Conservation (phyloP, 2,797 vertebrate genomes). For the Loriculus beryllinus region DNA sequence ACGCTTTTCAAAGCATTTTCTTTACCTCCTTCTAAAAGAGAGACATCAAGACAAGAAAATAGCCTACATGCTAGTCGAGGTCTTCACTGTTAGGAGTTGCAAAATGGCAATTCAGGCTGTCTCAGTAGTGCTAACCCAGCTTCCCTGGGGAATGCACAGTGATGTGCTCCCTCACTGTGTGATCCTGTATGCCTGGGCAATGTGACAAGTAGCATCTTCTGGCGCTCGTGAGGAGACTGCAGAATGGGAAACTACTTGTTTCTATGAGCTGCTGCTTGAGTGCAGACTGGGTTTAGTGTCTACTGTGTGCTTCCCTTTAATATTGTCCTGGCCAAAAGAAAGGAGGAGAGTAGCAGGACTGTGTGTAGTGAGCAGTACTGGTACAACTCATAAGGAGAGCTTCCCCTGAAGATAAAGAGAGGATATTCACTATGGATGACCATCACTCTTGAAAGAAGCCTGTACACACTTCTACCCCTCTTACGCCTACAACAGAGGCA, state of each 20-base stretch:
- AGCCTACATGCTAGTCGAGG: background rate
- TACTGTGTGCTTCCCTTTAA: background rate
- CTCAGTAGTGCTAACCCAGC: background rate
- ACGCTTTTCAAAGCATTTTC: background rate
- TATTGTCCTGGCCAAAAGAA: rapidly evolving
- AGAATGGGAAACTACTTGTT: background rate
- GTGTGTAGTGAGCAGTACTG: background rate
- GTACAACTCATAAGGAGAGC: background rate
- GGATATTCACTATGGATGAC: background rate
- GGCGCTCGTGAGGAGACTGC: background rate
- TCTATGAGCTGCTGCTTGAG: background rate
- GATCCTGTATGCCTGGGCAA: background rate
- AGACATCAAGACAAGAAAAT: background rate
- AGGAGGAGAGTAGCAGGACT: background rate
- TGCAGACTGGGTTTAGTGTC: background rate
- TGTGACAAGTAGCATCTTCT: background rate
- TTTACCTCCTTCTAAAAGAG: background rate
- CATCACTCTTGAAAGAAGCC: background rate
- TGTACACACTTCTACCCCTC: background rate
- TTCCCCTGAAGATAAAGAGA: background rate
- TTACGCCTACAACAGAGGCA: background rate
- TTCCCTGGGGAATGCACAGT: background rate
- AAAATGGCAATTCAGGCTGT: background rate
- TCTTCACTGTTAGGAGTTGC: background rate
- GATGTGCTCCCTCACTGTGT: background rate